Evolutionary conservation across 1,140 invertebrate genomes (phyloP).

Genomic region (Sinella curviseta): DNA sequence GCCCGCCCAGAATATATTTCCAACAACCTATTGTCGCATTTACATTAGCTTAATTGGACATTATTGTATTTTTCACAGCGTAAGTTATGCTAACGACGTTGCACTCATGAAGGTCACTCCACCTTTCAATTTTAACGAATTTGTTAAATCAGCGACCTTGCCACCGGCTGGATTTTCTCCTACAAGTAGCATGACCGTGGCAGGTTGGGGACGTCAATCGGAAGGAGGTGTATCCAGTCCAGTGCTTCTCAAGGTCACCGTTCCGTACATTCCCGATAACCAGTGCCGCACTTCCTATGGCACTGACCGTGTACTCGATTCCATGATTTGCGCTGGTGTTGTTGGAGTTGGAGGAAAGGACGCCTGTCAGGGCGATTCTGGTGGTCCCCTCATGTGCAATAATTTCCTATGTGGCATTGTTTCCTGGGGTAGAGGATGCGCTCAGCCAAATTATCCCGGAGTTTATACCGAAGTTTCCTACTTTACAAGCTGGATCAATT

Average conservation of each 20-base stretch:
- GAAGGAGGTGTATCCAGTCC: slow-evolving; percentile 49
- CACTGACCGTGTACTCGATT: slow-evolving; percentile 49
- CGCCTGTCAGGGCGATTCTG: slow-evolving; percentile 10
- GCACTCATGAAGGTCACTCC: neutral
- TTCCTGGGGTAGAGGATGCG: neutral
- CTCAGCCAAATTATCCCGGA: neutral
- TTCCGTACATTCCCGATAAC: slow-evolving; percentile 51
- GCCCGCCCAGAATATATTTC: too few relatives aligned
- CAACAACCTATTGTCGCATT: too few relatives aligned
- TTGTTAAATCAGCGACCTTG: neutral
- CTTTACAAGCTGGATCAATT: too few relatives aligned
- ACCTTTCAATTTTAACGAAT: neutral
- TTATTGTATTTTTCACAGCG: too few relatives aligned
- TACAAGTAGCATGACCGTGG: neutral
- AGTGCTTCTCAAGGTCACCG: slow-evolving; percentile 50
- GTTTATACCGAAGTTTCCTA: slow-evolving; percentile 1
- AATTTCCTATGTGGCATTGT: neutral
- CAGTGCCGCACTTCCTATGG: slow-evolving; percentile 51
- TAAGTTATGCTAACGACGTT: neutral
- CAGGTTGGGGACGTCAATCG: neutral
- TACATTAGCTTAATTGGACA: too few relatives aligned
- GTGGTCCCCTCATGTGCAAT: slow-evolving; percentile 3
- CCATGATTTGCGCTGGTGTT: slow-evolving; percentile 26
- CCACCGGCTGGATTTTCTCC: neutral
- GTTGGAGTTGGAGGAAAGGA: slow-evolving; percentile 10